Evolutionary conservation across 2,888 invertebrate species (phyloP).

Genomic region (Brachylomia viminalis): DNA sequence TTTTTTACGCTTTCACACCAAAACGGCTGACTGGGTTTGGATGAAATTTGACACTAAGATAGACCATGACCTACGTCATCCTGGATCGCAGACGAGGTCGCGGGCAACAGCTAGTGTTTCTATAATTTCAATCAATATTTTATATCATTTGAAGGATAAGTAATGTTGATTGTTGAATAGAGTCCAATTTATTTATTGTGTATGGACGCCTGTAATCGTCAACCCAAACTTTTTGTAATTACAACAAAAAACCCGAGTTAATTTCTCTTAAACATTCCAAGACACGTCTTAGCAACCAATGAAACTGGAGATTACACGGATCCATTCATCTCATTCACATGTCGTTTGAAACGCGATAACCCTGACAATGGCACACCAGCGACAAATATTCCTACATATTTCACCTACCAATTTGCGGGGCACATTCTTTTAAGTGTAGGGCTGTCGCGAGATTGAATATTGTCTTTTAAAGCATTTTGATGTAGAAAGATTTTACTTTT

Average conservation of each 20-base stretch:
- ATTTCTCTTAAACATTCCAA: conserved; percentile 57
- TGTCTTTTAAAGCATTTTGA: not conserved
- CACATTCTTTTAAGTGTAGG: conserved; percentile 71
- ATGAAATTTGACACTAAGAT: too few relatives aligned
- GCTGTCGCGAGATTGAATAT: conserved; percentile 36
- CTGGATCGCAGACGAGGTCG: too few relatives aligned
- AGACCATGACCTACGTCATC: too few relatives aligned
- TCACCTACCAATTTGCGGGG: conserved; percentile 85
- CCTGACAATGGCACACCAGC: conserved; percentile 66
- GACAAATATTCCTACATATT: conserved; percentile 83
- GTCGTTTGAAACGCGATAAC: conserved; percentile 78
- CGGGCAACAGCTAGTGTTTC: too few relatives aligned
- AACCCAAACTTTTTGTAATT: not conserved
- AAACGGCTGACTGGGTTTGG: too few relatives aligned
- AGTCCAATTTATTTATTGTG: not conserved
- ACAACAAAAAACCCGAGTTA: conserved; percentile 46
- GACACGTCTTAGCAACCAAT: conserved; percentile 51
- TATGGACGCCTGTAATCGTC: not conserved
- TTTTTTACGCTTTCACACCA: too few relatives aligned
- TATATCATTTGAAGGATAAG: not conserved
- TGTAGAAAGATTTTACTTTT: not conserved
- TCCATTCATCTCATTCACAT: conserved; percentile 59
- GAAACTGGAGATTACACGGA: conserved; percentile 60
- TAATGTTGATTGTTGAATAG: not conserved
- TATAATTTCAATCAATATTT: not conserved